Evolutionary conservation across 2,888 invertebrate genomes (phyloP).

Genomic region (Sarcophaga variegata): DNA sequence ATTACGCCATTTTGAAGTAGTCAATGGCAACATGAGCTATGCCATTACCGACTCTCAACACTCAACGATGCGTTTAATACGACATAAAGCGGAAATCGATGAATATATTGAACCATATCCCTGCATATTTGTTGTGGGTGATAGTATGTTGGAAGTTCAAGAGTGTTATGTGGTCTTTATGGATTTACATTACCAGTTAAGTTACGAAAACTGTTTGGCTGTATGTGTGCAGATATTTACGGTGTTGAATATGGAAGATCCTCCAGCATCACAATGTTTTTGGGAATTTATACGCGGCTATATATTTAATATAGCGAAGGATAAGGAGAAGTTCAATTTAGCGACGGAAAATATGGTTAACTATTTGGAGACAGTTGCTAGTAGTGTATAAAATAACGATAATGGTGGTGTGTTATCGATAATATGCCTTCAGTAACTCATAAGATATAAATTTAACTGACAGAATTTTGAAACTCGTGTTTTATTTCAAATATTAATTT

Average conservation of each 20-base stretch:
- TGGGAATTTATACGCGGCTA: constrained; percentile 57
- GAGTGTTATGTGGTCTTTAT: constrained; percentile 48
- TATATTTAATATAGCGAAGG: constrained; percentile 35
- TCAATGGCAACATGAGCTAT: constrained; percentile 1
- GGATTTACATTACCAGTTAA: constrained; percentile 46
- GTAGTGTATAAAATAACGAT: neutral
- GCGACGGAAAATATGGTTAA: constrained; percentile 50
- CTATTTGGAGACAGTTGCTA: constrained; percentile 30
- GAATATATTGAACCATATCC: constrained; percentile 36
- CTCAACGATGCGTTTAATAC: constrained; percentile 38
- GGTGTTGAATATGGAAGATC: constrained; percentile 50
- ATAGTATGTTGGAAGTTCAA: constrained; percentile 24
- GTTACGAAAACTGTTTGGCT: constrained; percentile 38
- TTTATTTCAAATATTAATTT: too few species aligned
- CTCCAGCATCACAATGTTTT: constrained; percentile 44
- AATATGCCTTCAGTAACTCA: neutral
- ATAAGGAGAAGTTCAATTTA: constrained; percentile 12
- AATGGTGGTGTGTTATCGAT: neutral
- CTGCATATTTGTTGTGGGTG: constrained; percentile 55
- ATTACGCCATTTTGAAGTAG: too few species aligned
- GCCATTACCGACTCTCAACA: constrained; percentile 51
- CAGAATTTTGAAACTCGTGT: too few species aligned
- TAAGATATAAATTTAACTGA: neutral
- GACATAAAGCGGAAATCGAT: constrained; percentile 28
- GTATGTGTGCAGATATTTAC: constrained; percentile 50